Conservation (phyloP, 2,113 vertebrate genomes). For the rat (Rattus norvegicus) region GRCr8 NC_086019.1:10636001-10636500, state of each 20-base stretch:
- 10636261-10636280: constrained; percentile 19
- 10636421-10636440: constrained; percentile 13
- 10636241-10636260: not conserved
- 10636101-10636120: constrained; percentile 3
- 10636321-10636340: not conserved
- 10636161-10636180: not conserved
- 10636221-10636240: not conserved
- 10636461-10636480: not conserved
- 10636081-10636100: not conserved
- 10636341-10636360: not conserved
- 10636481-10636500: constrained; percentile 3
- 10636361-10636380: constrained; percentile 2
- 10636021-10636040: constrained; percentile 49
- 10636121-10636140: constrained; percentile 19
- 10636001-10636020: constrained; percentile 13
- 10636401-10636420: constrained; percentile 43
- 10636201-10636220: not conserved
- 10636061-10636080: not conserved
- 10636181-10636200: not conserved
- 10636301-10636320: constrained; percentile 35
- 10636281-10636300: constrained; percentile 35
- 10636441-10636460: not conserved
- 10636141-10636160: not conserved
- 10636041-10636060: constrained; percentile 7
- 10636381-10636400: not conserved